Base-by-base conservation (phyloP, 2,113 vertebrate species). In the Atherinomorus stipes region DNA sequence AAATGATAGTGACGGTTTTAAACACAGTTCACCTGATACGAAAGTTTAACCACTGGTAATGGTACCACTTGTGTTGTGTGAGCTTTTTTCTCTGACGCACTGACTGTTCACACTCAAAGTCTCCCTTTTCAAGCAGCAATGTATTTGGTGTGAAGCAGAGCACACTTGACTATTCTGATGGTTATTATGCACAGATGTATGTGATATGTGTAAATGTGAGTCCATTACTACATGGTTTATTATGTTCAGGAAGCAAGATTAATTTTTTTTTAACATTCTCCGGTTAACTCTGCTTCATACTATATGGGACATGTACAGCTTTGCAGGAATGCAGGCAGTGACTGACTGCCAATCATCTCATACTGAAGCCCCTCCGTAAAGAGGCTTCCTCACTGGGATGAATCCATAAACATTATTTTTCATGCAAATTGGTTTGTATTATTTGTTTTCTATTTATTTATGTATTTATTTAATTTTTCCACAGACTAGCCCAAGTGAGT, bases 311-410 rank as follows among this genome's bases (percentile, higher is more conserved):
- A n/a, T n/a, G n/a, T n/a, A 38, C 15, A 42, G 31, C 68, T 13
- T 45, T 64, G 56, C n/a, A 66, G 64, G 84, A 78, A 71, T 53
- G 22, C 13, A 70, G 59, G 44, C 23, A 5, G 23, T 66, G 71
- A 71, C 52, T 81, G 71, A 80, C 73, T 80, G 59, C 66, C 72
- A 59, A 71, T 80, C 69, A 71, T 80, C 66, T 67, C 70, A 34
- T 12, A 10, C 57, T 21, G 58, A 72, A 66, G 56, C 18, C 37
- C 42, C 21, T 63, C 53, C 65, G 64, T 79, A 53, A 60, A 75
- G 28, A 71, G 73, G 68, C 22, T 25, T 75, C 71, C 73, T 2
- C 28, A 42, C 49, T 76, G 56, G 34, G 67, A 73, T 56, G 52
- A 84, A 71, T 71, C 57, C 76, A 64, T 67, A 64, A 64, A 67